Percentiles rank a stretch among this genome's conserved stretches.
These are phyloP conservation scores for Hiodon tergisus DNA, from an alignment of 2,113 vertebrate genomes.

Conservation along the genomic window DNA sequence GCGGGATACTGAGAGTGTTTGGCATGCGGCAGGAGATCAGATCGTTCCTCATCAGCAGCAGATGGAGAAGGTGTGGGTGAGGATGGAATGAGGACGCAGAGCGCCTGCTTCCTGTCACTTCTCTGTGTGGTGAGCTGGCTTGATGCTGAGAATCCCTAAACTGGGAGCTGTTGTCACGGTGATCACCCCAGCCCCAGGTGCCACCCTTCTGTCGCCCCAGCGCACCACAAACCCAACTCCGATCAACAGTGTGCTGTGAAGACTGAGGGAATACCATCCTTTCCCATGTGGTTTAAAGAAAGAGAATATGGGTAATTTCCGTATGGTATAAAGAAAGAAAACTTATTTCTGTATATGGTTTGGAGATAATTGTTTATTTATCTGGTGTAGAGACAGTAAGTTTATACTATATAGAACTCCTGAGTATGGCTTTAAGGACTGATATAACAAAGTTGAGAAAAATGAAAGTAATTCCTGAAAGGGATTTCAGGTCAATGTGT, in stretches of 20 bases:
- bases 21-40: conserved; percentile 54
- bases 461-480: no score
- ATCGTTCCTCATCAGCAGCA: conserved; percentile 54
- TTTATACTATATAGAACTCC: no score
- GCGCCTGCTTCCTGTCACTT: conserved; percentile 48
- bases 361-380: neutral
- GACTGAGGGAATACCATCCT: neutral
- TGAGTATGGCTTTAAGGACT: no score
- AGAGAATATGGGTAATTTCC: no score
- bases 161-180: conserved; percentile 42
- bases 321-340: neutral
- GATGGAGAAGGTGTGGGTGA: conserved; percentile 54
- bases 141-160: conserved; percentile 43
- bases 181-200: conserved; percentile 46
- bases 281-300: neutral
- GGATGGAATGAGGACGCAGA: conserved; percentile 65
- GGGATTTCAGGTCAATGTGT: no score
- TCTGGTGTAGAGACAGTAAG: no score
- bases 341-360: neutral
- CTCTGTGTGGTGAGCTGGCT: conserved; percentile 34
- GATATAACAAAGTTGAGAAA: no score
- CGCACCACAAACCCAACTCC: neutral
- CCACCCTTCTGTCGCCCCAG: conserved; percentile 4
- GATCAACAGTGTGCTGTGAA: neutral
- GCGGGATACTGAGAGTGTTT: conserved; percentile 51